phyloP scores from a whole-genome alignment of 2,888 invertebrate genomes.

The Trichacis sp. region DNA sequence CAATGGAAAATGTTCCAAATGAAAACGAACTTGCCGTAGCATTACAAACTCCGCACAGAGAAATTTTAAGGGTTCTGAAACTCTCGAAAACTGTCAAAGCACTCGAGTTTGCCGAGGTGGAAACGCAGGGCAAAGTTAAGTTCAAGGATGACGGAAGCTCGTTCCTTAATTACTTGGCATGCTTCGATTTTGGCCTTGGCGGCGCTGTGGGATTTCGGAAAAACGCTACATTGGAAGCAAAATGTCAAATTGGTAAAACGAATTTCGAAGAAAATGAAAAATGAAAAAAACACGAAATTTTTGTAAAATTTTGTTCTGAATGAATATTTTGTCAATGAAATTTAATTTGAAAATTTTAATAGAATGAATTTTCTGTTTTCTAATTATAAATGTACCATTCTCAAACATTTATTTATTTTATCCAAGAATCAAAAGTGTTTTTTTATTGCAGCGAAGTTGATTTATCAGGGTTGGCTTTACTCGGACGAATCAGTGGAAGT shows the following conservation, averaged over 20 bases:
- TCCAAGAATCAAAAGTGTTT: not conserved
- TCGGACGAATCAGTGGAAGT: slow-evolving; percentile 60
- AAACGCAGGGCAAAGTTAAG: slow-evolving; percentile 55
- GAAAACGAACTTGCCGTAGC: slow-evolving; percentile 49
- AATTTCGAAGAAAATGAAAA: too few species aligned
- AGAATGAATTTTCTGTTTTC: too few species aligned
- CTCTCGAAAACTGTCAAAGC: slow-evolving; percentile 55
- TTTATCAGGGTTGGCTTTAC: slow-evolving; percentile 67
- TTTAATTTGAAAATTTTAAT: too few species aligned
- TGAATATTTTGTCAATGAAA: too few species aligned
- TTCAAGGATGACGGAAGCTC: slow-evolving; percentile 61
- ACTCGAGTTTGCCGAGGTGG: slow-evolving; percentile 45
- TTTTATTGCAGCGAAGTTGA: slow-evolving; percentile 60
- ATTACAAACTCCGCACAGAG: slow-evolving; percentile 63
- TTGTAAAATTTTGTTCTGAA: too few species aligned
- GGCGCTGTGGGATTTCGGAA: slow-evolving; percentile 66
- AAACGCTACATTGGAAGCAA: slow-evolving; percentile 62
- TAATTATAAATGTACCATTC: too few species aligned
- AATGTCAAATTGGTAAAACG: slow-evolving; percentile 67
- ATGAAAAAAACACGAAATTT: too few species aligned
- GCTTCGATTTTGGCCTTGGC: slow-evolving; percentile 60
- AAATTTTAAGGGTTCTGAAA: slow-evolving; percentile 65
- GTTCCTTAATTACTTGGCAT: slow-evolving; percentile 64
- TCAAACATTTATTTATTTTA: too few species aligned
- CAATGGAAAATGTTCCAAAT: slow-evolving; percentile 46